Percentiles rank a stretch among this genome's conserved stretches.
Conservation (phyloP, 2,888 invertebrate species). For the Apodemia duryi region DNA sequence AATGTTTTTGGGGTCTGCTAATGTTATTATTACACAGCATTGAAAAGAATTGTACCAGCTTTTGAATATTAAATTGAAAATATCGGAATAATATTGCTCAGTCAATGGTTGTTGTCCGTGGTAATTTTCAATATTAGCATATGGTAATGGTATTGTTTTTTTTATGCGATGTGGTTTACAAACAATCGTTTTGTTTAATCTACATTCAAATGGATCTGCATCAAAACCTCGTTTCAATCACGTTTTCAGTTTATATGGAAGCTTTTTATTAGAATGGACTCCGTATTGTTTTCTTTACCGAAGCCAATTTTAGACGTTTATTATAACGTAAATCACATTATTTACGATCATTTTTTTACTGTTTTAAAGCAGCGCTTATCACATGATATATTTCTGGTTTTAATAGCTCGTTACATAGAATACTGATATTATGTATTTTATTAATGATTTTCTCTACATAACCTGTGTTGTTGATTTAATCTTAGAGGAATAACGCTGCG, state of each 20-base stretch:
- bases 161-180: background rate
- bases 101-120: conserved; percentile 69
- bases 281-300: background rate
- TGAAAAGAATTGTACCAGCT: conserved; percentile 26
- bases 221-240: background rate
- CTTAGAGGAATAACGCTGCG: too few relatives aligned
- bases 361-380: background rate
- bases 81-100: conserved; percentile 51
- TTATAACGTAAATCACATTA: background rate
- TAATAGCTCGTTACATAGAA: background rate
- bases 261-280: conserved; percentile 1
- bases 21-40: conserved; percentile 7
- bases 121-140: conserved; percentile 39
- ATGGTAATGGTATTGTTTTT: background rate
- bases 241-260: background rate
- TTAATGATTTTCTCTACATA: background rate
- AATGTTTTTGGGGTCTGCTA: conserved; percentile 18
- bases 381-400: background rate
- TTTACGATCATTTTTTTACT: background rate
- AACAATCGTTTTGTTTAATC: background rate
- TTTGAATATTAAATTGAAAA: conserved; percentile 46
- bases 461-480: too few relatives aligned
- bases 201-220: background rate
- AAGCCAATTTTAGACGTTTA: background rate
- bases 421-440: conserved; percentile 1